These are phyloP conservation scores for Oppia nitens DNA, from an alignment of 1,140 invertebrate species.

Conservation along the genomic window DNA sequence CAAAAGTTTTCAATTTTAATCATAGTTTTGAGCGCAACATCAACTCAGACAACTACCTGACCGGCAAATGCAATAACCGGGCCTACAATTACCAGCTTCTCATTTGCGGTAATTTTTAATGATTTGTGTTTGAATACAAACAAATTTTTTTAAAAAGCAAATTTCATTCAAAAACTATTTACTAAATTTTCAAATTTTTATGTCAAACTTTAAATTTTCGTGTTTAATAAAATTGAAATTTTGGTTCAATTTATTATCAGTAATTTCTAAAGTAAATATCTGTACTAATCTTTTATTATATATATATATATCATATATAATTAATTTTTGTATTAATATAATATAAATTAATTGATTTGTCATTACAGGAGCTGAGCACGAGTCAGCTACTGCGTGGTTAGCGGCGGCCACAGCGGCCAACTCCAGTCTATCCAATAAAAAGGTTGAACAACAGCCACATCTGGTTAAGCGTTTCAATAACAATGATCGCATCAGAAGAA, in stretches of 20 bases:
- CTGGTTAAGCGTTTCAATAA: slow-evolving; percentile 2
- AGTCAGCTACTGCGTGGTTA: slow-evolving; percentile 6
- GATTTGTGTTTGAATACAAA: too few relatives aligned
- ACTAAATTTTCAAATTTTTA: too few relatives aligned
- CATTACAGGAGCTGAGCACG: background rate
- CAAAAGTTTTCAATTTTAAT: background rate
- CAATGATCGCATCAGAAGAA: slow-evolving; percentile 3
- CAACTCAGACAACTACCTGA: background rate
- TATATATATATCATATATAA: background rate
- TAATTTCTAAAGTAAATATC: background rate
- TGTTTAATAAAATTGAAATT: too few relatives aligned
- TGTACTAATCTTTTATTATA: background rate
- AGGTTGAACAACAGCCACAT: background rate
- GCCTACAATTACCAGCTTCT: slow-evolving; percentile 6
- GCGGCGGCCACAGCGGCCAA: slow-evolving; percentile 3
- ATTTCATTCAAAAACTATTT: too few relatives aligned
- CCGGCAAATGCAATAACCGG: background rate
- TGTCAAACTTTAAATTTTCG: too few relatives aligned
- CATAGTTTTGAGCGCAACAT: background rate
- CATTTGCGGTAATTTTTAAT: slow-evolving; percentile 6
- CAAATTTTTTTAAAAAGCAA: too few relatives aligned
- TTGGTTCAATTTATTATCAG: background rate
- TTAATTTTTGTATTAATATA: background rate
- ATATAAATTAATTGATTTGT: slow-evolving; percentile 1
- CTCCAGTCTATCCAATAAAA: background rate